Evolutionary conservation across 2,888 invertebrate species (phyloP).

Genomic region (Anticlea derivata): DNA sequence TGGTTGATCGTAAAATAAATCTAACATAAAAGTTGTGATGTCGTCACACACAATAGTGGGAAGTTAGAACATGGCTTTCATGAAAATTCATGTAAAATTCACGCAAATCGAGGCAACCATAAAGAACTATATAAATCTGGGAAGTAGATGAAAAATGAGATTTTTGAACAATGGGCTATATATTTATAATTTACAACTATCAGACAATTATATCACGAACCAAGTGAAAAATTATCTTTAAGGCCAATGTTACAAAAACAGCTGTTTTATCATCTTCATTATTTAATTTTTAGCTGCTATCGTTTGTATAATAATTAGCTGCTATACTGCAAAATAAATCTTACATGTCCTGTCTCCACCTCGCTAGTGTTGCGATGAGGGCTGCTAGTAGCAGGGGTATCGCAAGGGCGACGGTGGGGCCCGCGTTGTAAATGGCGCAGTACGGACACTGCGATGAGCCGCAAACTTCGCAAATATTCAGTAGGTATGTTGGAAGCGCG

Average conservation of each 20-base stretch:
- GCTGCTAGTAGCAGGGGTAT: constrained; percentile 41
- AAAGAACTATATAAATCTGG: no score
- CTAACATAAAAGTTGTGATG: constrained; percentile 5
- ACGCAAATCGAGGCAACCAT: no score
- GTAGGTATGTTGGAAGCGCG: constrained; percentile 91
- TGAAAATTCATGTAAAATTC: neutral
- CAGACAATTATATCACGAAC: no score
- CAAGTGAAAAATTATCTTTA: no score
- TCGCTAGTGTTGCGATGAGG: neutral
- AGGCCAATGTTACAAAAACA: no score
- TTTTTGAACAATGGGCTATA: no score
- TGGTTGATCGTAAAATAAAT: neutral
- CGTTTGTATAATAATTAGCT: no score
- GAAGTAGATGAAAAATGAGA: no score
- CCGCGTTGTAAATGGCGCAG: constrained; percentile 91
- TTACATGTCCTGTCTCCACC: constrained; percentile 2
- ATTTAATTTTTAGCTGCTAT: no score
- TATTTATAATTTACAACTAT: no score
- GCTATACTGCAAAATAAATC: no score
- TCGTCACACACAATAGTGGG: constrained; percentile 9
- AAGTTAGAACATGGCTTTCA: neutral
- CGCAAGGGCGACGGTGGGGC: constrained; percentile 42
- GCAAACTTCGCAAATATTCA: constrained; percentile 97
- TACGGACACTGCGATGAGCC: constrained; percentile 97
- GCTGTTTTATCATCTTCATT: no score